These are phyloP conservation scores for Chauna torquata DNA, from an alignment of 2,113 vertebrate genomes.

Conservation along the genomic window DNA sequence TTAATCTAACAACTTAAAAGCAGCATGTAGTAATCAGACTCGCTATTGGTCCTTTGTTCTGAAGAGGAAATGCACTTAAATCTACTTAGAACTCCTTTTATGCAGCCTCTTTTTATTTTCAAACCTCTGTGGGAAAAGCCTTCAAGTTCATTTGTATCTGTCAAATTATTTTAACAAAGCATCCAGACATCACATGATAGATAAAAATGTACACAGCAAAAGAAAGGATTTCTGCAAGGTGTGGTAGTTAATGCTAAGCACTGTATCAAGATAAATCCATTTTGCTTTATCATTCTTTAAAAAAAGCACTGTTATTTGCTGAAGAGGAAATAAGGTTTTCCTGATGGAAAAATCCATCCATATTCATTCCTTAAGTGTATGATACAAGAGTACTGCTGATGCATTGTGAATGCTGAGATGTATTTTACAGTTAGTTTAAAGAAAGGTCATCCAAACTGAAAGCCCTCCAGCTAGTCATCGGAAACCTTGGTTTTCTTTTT, in stretches of 20 bases:
- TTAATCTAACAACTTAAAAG: neutral
- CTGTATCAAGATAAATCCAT: neutral
- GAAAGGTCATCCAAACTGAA: neutral
- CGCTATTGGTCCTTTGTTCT: neutral
- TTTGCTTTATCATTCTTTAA: constrained; percentile 20
- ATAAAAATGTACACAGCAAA: neutral
- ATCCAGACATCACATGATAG: neutral
- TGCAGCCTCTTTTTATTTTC: neutral
- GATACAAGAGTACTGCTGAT: neutral
- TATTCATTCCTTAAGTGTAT: neutral
- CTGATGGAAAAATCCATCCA: neutral
- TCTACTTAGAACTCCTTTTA: neutral
- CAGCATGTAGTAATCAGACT: neutral
- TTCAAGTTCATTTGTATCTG: neutral
- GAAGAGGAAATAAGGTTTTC: constrained; percentile 44
- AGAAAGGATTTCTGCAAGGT: neutral
- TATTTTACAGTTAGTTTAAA: constrained; percentile 20
- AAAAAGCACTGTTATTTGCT: neutral
- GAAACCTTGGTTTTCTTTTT: neutral
- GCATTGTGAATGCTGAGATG: neutral
- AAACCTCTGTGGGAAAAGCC: neutral
- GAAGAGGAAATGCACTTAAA: neutral
- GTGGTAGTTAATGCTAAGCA: neutral
- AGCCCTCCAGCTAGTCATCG: neutral
- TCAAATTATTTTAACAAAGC: neutral